phyloP scores from a whole-genome alignment of 2,113 vertebrate genomes.

The Panthera leo region DNA sequence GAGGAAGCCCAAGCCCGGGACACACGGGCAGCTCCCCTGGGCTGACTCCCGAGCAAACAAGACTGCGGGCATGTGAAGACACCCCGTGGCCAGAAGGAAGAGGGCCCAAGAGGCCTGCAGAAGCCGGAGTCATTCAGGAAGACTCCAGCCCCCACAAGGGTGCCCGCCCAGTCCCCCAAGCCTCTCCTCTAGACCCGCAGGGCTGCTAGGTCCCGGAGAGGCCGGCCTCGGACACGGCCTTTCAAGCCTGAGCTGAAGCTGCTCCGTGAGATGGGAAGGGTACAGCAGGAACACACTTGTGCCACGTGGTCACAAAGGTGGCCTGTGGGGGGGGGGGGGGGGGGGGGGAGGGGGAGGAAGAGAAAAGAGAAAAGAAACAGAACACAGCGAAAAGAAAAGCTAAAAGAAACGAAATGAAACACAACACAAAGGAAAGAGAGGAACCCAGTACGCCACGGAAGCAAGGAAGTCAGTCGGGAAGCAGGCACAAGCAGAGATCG shows the following conservation, averaged over 20 bases:
- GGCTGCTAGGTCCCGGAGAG: neutral
- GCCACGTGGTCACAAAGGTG: neutral
- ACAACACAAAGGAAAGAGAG: too few relatives aligned
- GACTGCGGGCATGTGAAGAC: neutral
- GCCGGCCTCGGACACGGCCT: neutral
- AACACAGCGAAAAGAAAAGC: neutral
- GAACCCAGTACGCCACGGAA: rapidly evolving
- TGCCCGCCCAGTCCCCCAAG: rapidly evolving
- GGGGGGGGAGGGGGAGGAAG: too few relatives aligned
- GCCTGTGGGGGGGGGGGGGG: neutral
- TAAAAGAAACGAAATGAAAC: too few relatives aligned
- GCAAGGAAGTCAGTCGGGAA: neutral
- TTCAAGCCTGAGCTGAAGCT: neutral
- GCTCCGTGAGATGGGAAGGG: neutral
- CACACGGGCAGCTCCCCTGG: neutral
- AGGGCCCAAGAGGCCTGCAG: neutral
- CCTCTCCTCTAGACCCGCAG: neutral
- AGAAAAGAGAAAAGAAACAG: too few relatives aligned
- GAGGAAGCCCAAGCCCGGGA: neutral
- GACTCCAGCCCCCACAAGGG: neutral
- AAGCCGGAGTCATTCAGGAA: neutral
- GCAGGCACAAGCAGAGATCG: rapidly evolving
- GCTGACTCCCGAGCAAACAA: neutral
- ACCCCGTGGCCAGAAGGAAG: too few relatives aligned
- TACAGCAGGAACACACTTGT: neutral